Base-by-base conservation (phyloP, 2,888 invertebrate species). In the Harmothoe impar region DNA sequence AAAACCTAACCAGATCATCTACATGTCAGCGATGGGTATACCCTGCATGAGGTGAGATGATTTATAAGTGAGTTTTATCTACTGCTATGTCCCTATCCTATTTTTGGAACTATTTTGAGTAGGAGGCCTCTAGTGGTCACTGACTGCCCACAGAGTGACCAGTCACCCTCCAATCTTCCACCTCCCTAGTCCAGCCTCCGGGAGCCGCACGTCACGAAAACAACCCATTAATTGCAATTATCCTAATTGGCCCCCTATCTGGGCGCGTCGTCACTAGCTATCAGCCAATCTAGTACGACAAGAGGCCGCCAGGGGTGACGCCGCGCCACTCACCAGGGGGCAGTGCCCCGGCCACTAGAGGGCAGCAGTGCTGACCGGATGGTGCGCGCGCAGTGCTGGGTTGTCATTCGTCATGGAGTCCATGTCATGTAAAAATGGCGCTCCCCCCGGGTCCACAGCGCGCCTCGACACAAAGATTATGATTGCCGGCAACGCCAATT, bases 261-360 rank as follows among this genome's bases (percentile, higher is more conserved):
- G 81, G 81, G 35, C 15, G 35, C 15, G 35, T 81, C 81, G 29
- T 81, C 81, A 43, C 81, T 3, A 33, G 43, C 81, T 81, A 43
- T 43, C 35, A 23, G 81, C 81, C 81, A 81, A 81, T 81, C 81
- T 43, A 81, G 81, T 81, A 33, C 81, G 81, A 81, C 81, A 81
- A 33, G 33, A 20, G 81, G 33, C 81, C 33, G 81, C 43, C 20
- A 81, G 81, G 81, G 81, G 81, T 43, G 81, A 81, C 81, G 43
- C 81, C 81, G 81, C 33, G 43, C 35, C 43, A 33, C 81, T 43
- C 81, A n/a, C 81, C n/a, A 35, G 43, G 23, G 81, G 81, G 33
- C 81, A 81, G 23, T 35, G 20, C 43, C 43, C 0, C 81, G 29
- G 35, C 20, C 81, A 81, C 81, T 25, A 81, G 81, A 23, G 81